Conservation (phyloP, 2,113 vertebrate species). For the Naja naja region DNA sequence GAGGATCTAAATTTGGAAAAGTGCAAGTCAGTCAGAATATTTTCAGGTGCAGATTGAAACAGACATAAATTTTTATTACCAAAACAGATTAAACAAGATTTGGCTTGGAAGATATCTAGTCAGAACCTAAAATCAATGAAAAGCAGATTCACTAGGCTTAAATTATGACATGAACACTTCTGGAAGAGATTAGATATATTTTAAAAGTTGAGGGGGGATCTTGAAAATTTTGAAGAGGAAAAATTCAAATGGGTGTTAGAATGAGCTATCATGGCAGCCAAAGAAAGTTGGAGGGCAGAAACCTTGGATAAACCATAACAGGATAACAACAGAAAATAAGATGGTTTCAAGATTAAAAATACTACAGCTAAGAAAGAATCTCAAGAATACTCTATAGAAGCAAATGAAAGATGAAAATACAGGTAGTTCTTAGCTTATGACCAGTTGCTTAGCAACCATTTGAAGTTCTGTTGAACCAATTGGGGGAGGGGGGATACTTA, state of each 20-base stretch:
- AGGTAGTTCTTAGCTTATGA: background rate
- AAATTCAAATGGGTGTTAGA: background rate
- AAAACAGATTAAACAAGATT: background rate
- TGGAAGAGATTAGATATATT: background rate
- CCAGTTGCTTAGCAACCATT: background rate
- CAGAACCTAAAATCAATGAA: background rate
- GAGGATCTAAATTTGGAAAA: background rate
- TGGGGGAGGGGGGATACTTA: background rate
- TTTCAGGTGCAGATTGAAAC: background rate
- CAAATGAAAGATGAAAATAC: background rate
- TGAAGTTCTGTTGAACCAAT: background rate
- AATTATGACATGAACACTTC: background rate
- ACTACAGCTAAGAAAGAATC: background rate
- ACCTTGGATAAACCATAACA: background rate
- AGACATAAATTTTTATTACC: background rate
- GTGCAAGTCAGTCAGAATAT: background rate
- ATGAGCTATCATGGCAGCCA: background rate
- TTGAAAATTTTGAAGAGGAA: background rate
- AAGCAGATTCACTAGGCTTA: background rate
- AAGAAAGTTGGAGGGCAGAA: background rate
- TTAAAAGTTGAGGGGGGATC: background rate
- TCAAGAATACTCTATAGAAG: background rate
- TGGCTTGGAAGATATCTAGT: background rate
- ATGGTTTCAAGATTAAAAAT: background rate
- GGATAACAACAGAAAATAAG: background rate